Conservation (phyloP, 2,113 vertebrate genomes). For the Pluvialis apricaria region DNA sequence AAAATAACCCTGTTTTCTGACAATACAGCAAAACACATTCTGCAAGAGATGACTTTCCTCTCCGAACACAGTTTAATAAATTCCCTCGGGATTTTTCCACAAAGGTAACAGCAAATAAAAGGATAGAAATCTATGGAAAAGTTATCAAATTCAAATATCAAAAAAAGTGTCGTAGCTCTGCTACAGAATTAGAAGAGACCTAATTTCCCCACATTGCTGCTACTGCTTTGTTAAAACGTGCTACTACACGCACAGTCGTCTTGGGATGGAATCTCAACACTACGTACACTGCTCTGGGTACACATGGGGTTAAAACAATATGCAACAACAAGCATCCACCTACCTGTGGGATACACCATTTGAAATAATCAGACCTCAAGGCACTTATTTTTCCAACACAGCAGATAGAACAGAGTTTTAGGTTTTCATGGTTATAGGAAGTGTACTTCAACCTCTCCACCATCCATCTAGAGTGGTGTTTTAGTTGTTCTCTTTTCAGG, state of each 20-base stretch:
- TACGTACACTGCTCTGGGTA: rapidly evolving
- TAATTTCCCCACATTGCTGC: background rate
- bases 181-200: background rate
- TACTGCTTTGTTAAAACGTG: background rate
- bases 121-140: background rate
- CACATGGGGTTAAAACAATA: rapidly evolving
- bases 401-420: background rate
- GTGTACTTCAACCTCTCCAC: background rate
- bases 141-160: background rate
- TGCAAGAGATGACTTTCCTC: background rate
- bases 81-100: background rate
- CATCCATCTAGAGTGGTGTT: background rate
- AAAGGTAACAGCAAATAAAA: background rate
- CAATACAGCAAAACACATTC: background rate
- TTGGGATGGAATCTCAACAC: background rate
- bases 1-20: background rate
- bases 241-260: too few species aligned
- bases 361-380: background rate
- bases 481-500: background rate
- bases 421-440: background rate
- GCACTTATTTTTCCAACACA: background rate
- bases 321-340: background rate
- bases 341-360: background rate
- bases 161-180: background rate
- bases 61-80: background rate